phyloP scores from a whole-genome alignment of 2,113 vertebrate genomes.

The Thryonomys swinderianus region DNA sequence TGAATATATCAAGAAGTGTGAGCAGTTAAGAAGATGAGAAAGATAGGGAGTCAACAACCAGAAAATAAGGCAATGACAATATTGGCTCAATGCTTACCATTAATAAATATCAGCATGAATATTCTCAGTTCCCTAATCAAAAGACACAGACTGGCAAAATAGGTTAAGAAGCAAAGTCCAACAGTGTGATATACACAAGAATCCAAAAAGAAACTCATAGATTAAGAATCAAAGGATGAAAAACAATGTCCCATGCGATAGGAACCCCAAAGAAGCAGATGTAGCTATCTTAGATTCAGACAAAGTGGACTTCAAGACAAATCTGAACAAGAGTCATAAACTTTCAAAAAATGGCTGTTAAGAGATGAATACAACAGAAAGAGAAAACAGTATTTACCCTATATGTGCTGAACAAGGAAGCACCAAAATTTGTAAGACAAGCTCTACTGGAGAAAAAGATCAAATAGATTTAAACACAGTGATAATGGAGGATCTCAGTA shows the following conservation, averaged over 20 bases:
- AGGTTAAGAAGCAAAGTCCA: neutral
- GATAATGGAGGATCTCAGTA: neutral
- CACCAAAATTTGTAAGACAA: neutral
- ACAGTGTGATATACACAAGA: neutral
- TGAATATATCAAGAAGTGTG: neutral
- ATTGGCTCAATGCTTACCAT: neutral
- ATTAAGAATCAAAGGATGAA: neutral
- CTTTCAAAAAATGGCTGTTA: neutral
- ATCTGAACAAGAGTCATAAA: neutral
- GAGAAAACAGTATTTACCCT: neutral
- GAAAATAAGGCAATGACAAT: neutral
- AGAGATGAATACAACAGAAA: neutral
- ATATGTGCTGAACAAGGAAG: neutral
- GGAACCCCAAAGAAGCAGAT: neutral
- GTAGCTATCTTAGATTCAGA: neutral
- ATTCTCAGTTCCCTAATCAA: neutral
- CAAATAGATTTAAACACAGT: neutral
- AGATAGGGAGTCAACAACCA: neutral
- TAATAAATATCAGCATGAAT: neutral
- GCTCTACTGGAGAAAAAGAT: neutral
- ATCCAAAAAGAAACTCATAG: neutral
- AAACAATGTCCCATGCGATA: neutral
- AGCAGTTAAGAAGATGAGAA: neutral
- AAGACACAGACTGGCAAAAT: neutral
- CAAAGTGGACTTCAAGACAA: neutral